Evolutionary conservation across 2,113 vertebrate genomes (phyloP), one percentile per base, ranked within the genome.

Genomic region (Oncorhynchus nerka): DNA sequence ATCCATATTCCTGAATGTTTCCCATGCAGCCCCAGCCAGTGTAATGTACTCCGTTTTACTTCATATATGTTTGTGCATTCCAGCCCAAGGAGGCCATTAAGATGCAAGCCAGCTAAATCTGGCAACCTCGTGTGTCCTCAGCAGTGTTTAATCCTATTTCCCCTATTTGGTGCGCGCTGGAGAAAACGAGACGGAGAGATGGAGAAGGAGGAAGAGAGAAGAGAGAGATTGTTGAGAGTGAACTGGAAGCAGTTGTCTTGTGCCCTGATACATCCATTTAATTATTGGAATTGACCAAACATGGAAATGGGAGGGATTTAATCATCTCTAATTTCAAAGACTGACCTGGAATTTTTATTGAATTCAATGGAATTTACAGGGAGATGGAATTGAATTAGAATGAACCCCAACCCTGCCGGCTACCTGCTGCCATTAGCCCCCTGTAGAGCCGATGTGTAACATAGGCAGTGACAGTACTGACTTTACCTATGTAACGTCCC

Each of bases 81-180:
- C 76, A 82, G 62, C 79, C 77, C 77, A 78, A 77, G 74, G 86
- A 71, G 72, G 39, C 70, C 71, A 77, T 85, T 73, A 79, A 67
- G 65, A 72, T 13, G 67, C 19, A n/a, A 82, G 72, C 78, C 78
- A 77, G 81, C 51, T 70, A 66, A 81, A 73, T 77, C 79, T 83
- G 81, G 81, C 81, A 79, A 64, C 80, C 69, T 39, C 71, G 64
- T 62, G 48, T 83, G 77, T 84, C 80, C 81, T 85, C 80, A 81
- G 61, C 78, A 62, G 73, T 84, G 84, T 87, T 87, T 83, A 86
- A 84, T 86, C 81, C 80, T 82, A 79, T 88, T 87, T 86, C 83
- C 71, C 75, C 66, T 49, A 69, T 4, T n/a, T 62, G 76, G 71
- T 76, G 77, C 39, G 1, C 69, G 59, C 61, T 39, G 57, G 48